A percentile compares a stretch with the other conserved stretches of the same genome.
Conservation (phyloP, 2,797 vertebrate species). For the Rhinella marina region DNA sequence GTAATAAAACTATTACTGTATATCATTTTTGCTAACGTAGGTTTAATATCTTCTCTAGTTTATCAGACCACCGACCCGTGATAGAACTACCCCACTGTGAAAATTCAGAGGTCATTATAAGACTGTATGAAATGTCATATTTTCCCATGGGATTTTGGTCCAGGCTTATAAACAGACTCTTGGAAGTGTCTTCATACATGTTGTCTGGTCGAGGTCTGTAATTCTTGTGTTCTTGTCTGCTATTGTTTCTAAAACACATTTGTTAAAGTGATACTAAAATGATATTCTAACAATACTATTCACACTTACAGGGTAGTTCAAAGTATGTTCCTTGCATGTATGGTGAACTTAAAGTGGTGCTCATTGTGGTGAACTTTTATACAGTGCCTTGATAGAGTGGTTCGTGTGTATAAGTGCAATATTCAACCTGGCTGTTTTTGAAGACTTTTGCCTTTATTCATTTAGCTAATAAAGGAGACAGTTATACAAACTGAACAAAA, state of each 20-base stretch:
- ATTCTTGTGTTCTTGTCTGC: not conserved
- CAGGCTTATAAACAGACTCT: constrained; percentile 88
- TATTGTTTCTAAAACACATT: not conserved
- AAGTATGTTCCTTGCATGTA: too few relatives aligned
- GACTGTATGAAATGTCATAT: constrained; percentile 95
- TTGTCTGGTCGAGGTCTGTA: constrained; percentile 85
- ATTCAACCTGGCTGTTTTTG: not conserved
- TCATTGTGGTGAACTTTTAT: not conserved
- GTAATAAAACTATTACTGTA: not conserved
- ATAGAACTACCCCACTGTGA: constrained; percentile 94
- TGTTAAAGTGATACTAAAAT: too few relatives aligned
- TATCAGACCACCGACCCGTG: constrained; percentile 88
- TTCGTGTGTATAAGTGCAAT: not conserved
- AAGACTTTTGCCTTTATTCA: too few relatives aligned
- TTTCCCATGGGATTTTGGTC: constrained; percentile 99
- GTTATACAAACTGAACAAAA: too few relatives aligned
- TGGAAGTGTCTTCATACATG: constrained; percentile 90
- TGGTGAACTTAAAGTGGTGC: not conserved
- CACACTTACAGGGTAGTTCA: too few relatives aligned
- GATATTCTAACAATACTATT: too few relatives aligned
- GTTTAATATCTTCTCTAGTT: constrained; percentile 72
- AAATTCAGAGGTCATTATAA: constrained; percentile 92
- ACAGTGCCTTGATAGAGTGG: not conserved
- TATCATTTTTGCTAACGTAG: not conserved
- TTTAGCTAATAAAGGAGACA: too few relatives aligned